These are phyloP conservation scores for Pseudorasbora parva DNA, from an alignment of 2,113 vertebrate genomes.

Conservation along the genomic window DNA sequence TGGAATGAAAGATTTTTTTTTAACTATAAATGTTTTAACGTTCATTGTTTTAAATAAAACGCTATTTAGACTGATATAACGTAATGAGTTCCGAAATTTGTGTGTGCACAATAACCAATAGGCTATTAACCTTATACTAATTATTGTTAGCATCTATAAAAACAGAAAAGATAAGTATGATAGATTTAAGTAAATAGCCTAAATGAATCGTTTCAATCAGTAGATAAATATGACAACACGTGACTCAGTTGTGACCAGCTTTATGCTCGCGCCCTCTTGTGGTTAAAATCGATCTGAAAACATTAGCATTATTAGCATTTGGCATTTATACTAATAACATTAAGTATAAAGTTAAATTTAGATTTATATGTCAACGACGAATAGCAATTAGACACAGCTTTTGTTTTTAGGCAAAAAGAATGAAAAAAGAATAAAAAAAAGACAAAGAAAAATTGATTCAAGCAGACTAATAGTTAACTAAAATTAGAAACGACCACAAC, in stretches of 20 bases:
- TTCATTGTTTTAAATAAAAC: background rate
- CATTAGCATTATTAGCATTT: background rate
- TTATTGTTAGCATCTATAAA: too few relatives aligned
- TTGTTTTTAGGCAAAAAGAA: background rate
- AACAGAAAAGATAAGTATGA: background rate
- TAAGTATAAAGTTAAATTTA: background rate
- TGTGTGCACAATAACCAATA: too few relatives aligned
- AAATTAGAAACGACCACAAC: too few relatives aligned
- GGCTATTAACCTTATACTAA: too few relatives aligned
- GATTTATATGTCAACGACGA: background rate
- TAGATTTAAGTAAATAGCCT: background rate
- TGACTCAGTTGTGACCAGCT: background rate
- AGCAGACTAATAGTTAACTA: too few relatives aligned
- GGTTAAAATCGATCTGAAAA: background rate
- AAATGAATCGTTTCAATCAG: background rate
- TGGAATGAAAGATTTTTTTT: too few relatives aligned
- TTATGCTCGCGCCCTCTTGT: constrained; percentile 26
- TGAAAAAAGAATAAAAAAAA: too few relatives aligned
- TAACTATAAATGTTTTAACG: too few relatives aligned
- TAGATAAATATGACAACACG: background rate
- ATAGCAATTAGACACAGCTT: background rate
- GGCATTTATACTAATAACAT: background rate
- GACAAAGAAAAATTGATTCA: background rate
- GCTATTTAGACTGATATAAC: background rate
- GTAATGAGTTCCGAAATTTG: too few relatives aligned